A percentile compares a stretch with the other conserved stretches of the same genome.
Evolutionary conservation across 2,888 invertebrate species (phyloP).

Genomic region (Agonopterix alstromeriana): DNA sequence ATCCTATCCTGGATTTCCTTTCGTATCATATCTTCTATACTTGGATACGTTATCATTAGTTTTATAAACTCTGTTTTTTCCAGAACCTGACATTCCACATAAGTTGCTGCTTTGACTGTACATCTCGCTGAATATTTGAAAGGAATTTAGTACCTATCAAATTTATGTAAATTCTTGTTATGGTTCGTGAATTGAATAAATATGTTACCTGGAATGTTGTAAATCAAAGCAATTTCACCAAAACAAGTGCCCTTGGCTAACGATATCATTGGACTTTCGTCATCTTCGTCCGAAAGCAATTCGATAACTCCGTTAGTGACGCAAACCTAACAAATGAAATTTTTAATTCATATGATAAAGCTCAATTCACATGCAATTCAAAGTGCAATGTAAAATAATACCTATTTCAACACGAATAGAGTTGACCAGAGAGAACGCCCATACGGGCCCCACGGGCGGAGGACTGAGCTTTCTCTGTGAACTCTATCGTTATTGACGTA

Average conservation of each 20-base stretch:
- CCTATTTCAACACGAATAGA: too few relatives aligned
- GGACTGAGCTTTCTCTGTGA: too few relatives aligned
- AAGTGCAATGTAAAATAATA: too few relatives aligned
- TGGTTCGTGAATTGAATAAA: neutral
- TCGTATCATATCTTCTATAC: conserved; percentile 46
- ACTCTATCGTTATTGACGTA: too few relatives aligned
- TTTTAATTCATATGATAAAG: too few relatives aligned
- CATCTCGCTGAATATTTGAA: conserved; percentile 47
- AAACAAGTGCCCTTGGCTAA: conserved; percentile 70
- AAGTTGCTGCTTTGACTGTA: conserved; percentile 70
- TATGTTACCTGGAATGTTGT: conserved; percentile 59
- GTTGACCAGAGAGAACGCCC: too few relatives aligned
- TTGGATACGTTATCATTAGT: conserved; percentile 67
- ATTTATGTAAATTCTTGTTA: neutral
- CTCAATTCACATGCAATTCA: too few relatives aligned
- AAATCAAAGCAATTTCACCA: conserved; percentile 69
- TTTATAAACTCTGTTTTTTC: conserved; percentile 64
- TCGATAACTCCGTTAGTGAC: conserved; percentile 67
- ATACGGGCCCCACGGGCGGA: too few relatives aligned
- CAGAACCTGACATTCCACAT: conserved; percentile 72
- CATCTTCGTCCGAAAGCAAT: conserved; percentile 70
- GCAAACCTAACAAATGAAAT: conserved; percentile 44
- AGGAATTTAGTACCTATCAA: neutral
- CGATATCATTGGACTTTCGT: conserved; percentile 72
- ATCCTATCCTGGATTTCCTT: conserved; percentile 49